These are phyloP conservation scores for Cichlasoma orientale DNA, from an alignment of 2,797 vertebrate species.

Conservation along the genomic window DNA sequence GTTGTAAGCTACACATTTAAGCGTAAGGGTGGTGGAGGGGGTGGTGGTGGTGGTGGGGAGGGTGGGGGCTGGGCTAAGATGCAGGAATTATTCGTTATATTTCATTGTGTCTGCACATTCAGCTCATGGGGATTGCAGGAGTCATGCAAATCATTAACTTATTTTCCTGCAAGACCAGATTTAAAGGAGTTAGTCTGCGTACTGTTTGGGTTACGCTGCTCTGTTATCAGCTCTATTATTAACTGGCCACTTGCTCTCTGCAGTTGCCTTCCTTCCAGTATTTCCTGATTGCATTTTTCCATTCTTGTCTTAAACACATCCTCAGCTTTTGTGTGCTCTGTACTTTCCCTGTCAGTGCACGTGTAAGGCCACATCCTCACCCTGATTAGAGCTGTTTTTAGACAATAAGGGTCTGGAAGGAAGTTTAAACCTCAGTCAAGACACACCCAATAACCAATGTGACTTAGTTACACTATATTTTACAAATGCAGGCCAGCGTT, in stretches of 20 bases:
- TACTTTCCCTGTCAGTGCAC: constrained; percentile 63
- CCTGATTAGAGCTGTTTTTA: constrained; percentile 58
- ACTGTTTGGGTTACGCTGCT: constrained; percentile 68
- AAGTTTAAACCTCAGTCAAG: constrained; percentile 58
- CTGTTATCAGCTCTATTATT: constrained; percentile 80
- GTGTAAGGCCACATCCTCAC: constrained; percentile 49
- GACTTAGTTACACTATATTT: constrained; percentile 43
- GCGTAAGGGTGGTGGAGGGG: neutral
- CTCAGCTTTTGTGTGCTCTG: constrained; percentile 44
- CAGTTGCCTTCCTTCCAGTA: constrained; percentile 74
- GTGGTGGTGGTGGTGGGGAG: neutral
- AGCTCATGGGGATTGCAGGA: constrained; percentile 26
- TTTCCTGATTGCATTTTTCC: constrained; percentile 77
- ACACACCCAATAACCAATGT: constrained; percentile 50
- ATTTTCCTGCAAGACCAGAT: constrained; percentile 57
- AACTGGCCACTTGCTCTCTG: constrained; percentile 67
- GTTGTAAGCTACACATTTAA: constrained; percentile 16
- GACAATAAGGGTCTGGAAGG: constrained; percentile 47
- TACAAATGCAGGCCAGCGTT: constrained; percentile 38
- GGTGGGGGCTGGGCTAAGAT: neutral
- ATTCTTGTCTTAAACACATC: constrained; percentile 44
- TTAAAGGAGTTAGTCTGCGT: constrained; percentile 57
- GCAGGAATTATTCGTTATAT: constrained; percentile 31
- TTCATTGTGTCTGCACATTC: constrained; percentile 36
- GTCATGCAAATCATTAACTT: constrained; percentile 43